These are phyloP conservation scores for Astyanax mexicanus DNA, from an alignment of 2,797 vertebrate genomes.

Conservation along the genomic window DNA sequence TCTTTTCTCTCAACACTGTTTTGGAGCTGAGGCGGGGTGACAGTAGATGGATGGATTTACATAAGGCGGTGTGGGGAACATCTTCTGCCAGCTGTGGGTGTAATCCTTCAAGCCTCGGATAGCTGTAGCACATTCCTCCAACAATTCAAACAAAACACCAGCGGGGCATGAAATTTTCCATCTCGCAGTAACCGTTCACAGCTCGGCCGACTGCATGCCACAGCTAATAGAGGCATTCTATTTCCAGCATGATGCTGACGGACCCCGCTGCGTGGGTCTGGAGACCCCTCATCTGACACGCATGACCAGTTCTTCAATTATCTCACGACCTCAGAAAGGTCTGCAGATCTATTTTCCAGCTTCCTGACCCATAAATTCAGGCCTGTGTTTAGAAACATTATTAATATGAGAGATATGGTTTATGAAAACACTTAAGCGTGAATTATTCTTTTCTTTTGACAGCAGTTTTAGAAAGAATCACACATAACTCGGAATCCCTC, in stretches of 20 bases:
- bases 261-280: constrained; percentile 3
- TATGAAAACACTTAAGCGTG: neutral
- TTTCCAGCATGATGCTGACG: constrained; percentile 16
- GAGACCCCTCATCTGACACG: constrained; percentile 4
- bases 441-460: neutral
- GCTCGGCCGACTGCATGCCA: constrained; percentile 7
- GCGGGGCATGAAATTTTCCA: constrained; percentile 47
- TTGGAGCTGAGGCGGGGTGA: neutral
- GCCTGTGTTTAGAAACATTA: neutral
- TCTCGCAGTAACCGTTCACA: constrained; percentile 14
- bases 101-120: constrained; percentile 42
- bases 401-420: neutral
- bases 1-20: neutral
- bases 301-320: constrained; percentile 6
- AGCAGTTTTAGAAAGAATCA: neutral
- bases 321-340: neutral
- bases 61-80: constrained; percentile 6
- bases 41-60: neutral
- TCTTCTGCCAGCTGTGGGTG: constrained; percentile 29
- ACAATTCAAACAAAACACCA: constrained; percentile 43
- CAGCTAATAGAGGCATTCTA: constrained; percentile 28
- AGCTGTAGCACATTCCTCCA: constrained; percentile 28
- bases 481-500: neutral
- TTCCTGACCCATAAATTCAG: neutral
- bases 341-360: neutral